These are phyloP conservation scores for Kryphioiulus occultus DNA, from an alignment of 2,888 invertebrate genomes.

Conservation along the genomic window DNA sequence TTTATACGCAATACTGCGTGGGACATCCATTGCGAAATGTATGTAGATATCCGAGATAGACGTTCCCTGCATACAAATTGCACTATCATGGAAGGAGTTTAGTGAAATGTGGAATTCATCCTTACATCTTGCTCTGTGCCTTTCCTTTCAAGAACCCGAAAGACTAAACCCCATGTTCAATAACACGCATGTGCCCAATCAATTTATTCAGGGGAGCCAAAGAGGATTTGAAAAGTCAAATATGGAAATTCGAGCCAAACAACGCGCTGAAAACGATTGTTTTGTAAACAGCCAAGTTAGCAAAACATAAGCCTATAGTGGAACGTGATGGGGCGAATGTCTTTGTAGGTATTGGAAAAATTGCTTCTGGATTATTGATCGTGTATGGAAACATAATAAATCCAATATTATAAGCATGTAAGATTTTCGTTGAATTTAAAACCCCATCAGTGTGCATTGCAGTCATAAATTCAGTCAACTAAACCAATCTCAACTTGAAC, in stretches of 20 bases:
- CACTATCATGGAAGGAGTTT: conserved; percentile 16
- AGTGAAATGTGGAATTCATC: conserved; percentile 16
- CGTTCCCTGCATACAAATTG: conserved; percentile 21
- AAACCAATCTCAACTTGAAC: no score
- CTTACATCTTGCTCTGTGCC: background rate
- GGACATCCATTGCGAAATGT: background rate
- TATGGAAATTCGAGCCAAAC: conserved; percentile 20
- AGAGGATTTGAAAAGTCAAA: conserved; percentile 10
- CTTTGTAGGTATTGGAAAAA: background rate
- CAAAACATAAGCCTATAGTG: background rate
- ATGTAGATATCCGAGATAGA: background rate
- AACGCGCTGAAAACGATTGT: background rate
- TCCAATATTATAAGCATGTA: background rate
- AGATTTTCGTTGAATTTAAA: background rate
- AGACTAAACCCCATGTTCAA: conserved; percentile 14
- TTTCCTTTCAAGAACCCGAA: background rate
- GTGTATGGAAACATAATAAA: background rate
- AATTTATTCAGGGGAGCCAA: conserved; percentile 4
- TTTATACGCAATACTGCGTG: background rate
- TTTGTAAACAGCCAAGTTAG: background rate
- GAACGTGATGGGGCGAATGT: background rate
- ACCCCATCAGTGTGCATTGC: no score
- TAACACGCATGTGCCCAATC: background rate
- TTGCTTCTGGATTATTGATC: background rate
- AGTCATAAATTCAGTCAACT: no score